Evolutionary conservation across 53 echinoderm and acorn worm species (phyloP), one percentile per base, ranked within the genome.

Genomic region (Crossaster papposus): DNA sequence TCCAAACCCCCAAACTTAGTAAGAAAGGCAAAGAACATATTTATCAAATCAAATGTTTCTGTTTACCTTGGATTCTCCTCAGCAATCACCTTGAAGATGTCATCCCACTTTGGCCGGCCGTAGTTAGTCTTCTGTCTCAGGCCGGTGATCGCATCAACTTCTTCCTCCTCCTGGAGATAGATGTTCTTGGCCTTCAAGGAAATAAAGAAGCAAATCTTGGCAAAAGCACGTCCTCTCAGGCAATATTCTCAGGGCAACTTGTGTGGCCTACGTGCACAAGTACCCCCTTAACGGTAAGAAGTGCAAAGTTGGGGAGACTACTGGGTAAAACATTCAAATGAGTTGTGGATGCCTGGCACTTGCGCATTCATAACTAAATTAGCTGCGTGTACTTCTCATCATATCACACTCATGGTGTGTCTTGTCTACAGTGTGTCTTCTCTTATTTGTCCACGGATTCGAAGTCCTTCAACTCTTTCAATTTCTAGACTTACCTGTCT

Each of bases 121-220:
- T 97, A 97, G 87, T 96, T 94, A 2, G 98, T 97, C 79, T 97
- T 97, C 91, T 96, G 98, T 65, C 93, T 90, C 81, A 97, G 89
- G 4, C 98, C 98, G 36, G 98, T 97, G 65, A 97, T 93, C 7
- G 95, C 98, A 81, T 97, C 98, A 50, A 92, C 92, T 74, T 96
- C 95, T 36, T 95, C 88, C 68, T 95, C 98, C 72, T 97, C 98
- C 33, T 96, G 94, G 2, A 97, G 90, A 70, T 97, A 97, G 34
- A 97, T 91, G 73, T 97, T 93, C 83, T 95, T 97, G 31, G 98
- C 98, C 98, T 97, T 26, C 3, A 44, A 44, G 36, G 1, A 76
- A 70, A 30, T 75, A 14, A 85, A 14, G 20, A 20, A 36, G 44
- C 1, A 51, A 33, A 85, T 85, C 50, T 80, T 23, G 20, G 36